Conservation (phyloP, 2,888 invertebrate genomes). For the Brachyptera putata region DNA sequence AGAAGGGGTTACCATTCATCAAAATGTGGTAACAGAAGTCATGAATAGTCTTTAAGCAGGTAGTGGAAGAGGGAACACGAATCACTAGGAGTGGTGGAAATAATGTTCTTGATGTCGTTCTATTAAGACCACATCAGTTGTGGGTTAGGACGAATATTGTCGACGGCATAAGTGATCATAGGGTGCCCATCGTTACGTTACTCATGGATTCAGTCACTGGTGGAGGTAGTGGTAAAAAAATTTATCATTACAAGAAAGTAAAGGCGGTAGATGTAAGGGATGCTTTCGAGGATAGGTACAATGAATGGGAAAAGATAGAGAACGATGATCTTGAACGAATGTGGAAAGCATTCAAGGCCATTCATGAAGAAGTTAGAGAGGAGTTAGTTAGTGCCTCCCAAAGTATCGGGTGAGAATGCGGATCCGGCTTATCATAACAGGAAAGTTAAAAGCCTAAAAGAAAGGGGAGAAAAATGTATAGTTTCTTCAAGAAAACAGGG, state of each 20-base stretch:
- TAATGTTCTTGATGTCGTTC: not conserved
- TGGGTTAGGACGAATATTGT: not conserved
- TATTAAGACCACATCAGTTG: not conserved
- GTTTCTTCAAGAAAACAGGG: too few species aligned
- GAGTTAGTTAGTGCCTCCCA: not conserved
- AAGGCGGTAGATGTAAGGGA: not conserved
- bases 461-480: not conserved
- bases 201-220: not conserved
- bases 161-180: not conserved
- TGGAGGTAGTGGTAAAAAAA: not conserved
- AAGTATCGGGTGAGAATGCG: not conserved
- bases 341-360: not conserved
- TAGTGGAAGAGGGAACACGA: not conserved
- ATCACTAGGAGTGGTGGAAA: not conserved
- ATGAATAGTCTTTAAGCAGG: not conserved
- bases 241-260: not conserved
- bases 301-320: not conserved
- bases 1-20: too few species aligned
- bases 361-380: not conserved
- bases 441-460: not conserved
- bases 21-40: not conserved
- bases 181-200: not conserved
- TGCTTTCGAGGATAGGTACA: not conserved
- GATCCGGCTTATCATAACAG: not conserved
- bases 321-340: not conserved